Evolutionary conservation across 2,113 vertebrate genomes (phyloP).

Genomic region (Cyphomyrus plagiostoma): DNA sequence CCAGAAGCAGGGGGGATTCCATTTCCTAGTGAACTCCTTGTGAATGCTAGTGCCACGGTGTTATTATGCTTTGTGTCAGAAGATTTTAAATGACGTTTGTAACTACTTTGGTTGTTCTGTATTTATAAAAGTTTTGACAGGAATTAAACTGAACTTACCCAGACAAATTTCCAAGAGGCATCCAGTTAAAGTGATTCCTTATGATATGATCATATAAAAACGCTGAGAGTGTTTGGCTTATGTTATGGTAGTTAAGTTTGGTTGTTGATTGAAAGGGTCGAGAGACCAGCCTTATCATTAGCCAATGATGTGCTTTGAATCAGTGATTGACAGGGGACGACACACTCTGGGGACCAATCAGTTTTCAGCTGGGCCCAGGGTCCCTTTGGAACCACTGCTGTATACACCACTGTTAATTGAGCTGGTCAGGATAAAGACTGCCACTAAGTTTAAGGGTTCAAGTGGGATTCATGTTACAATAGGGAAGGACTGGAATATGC

Average conservation of each 20-base stretch:
- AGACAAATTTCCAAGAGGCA: background rate
- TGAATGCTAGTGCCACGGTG: background rate
- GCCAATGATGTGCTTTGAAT: background rate
- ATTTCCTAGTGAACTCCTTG: background rate
- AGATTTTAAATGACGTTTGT: background rate
- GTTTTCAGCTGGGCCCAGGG: background rate
- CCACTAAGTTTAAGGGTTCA: background rate
- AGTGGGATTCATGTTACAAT: background rate
- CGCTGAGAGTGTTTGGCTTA: background rate
- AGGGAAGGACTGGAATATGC: background rate
- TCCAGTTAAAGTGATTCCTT: background rate
- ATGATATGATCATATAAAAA: background rate
- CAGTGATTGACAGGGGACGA: background rate
- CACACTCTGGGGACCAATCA: background rate
- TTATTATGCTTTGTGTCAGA: background rate
- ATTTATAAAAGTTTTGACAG: background rate
- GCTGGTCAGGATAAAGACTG: background rate
- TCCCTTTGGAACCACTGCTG: background rate
- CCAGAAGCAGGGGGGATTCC: background rate
- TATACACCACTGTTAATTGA: background rate
- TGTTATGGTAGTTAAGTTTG: background rate
- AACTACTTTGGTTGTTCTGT: background rate
- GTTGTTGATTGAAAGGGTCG: background rate
- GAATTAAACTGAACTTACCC: background rate
- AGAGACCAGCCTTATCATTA: background rate